These are phyloP conservation scores for Diplodus sargus DNA, from an alignment of 2,797 vertebrate species.

Conservation along the genomic window DNA sequence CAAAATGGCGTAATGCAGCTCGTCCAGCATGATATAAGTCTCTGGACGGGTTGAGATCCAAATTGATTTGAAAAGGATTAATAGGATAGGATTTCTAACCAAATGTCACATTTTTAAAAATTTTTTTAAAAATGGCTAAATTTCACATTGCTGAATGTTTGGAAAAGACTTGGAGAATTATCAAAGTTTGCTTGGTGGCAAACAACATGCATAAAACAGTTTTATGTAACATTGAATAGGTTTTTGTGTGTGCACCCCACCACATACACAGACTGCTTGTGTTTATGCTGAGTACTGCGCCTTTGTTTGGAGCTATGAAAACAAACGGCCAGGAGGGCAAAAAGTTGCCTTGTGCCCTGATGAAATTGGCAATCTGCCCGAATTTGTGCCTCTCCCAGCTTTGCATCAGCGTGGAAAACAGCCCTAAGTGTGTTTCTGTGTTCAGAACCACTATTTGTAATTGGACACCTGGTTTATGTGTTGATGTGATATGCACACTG, in stretches of 20 bases:
- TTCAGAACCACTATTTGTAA: conserved; percentile 2
- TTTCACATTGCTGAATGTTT: not conserved
- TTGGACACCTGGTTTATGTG: too few species aligned
- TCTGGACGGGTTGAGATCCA: too few species aligned
- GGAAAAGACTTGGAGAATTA: not conserved
- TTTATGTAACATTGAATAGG: not conserved
- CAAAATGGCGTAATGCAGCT: too few species aligned
- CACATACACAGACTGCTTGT: not conserved
- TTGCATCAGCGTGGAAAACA: not conserved
- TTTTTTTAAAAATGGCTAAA: not conserved
- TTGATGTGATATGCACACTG: not conserved
- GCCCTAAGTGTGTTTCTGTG: not conserved
- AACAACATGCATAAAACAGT: not conserved
- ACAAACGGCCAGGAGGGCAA: not conserved
- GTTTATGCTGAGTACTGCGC: conserved; percentile 8
- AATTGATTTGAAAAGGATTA: not conserved
- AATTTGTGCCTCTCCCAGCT: not conserved
- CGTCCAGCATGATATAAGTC: too few species aligned
- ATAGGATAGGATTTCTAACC: not conserved
- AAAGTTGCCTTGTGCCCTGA: conserved; percentile 8
- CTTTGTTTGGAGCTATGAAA: conserved; percentile 8
- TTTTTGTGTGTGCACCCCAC: conserved; percentile 1
- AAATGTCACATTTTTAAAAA: too few species aligned
- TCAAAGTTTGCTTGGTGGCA: not conserved
- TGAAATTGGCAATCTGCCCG: not conserved